Percentiles rank a stretch among this genome's conserved stretches.
These are phyloP conservation scores for Micropoecilia bifurca DNA, from an alignment of 2,797 vertebrate genomes.

Conservation along the genomic window DNA sequence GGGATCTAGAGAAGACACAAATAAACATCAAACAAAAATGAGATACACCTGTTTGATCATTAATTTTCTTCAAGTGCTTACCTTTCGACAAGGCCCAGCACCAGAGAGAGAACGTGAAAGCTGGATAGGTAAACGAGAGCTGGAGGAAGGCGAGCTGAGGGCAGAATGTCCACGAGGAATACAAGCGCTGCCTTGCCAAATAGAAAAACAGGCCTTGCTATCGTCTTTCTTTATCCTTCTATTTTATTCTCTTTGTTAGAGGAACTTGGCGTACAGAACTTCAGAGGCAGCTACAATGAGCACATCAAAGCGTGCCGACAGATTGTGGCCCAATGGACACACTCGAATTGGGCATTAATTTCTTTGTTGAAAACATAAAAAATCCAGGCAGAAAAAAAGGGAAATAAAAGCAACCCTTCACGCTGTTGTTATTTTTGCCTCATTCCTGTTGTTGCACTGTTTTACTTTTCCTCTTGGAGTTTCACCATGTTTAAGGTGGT, in stretches of 20 bases:
- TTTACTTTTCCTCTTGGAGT: conserved; percentile 53
- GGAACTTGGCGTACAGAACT: conserved; percentile 74
- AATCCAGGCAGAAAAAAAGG: conserved; percentile 56
- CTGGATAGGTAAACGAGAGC: conserved; percentile 47
- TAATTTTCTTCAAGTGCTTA: conserved; percentile 63
- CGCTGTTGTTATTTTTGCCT: conserved; percentile 51
- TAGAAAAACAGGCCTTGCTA: conserved; percentile 73
- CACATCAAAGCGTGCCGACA: conserved; percentile 76
- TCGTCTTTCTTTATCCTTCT: conserved; percentile 73
- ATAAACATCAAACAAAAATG: conserved; percentile 73
- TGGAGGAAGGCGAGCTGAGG: conserved; percentile 67
- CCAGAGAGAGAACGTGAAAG: conserved; percentile 28
- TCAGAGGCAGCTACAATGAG: conserved; percentile 75
- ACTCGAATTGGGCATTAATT: conserved; percentile 77
- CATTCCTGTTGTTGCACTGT: conserved; percentile 46
- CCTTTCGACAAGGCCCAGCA: conserved; percentile 49
- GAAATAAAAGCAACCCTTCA: conserved; percentile 59
- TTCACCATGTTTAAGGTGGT: conserved; percentile 64
- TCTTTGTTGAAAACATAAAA: conserved; percentile 77
- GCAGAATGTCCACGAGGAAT: conserved; percentile 77
- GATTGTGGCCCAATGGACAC: conserved; percentile 80
- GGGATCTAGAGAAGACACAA: conserved; percentile 58
- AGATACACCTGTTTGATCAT: conserved; percentile 78
- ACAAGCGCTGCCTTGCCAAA: conserved; percentile 75
- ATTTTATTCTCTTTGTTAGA: conserved; percentile 81